phyloP scores from a whole-genome alignment of 1,140 invertebrate genomes.

The Zeugodacus cucurbitae region DNA sequence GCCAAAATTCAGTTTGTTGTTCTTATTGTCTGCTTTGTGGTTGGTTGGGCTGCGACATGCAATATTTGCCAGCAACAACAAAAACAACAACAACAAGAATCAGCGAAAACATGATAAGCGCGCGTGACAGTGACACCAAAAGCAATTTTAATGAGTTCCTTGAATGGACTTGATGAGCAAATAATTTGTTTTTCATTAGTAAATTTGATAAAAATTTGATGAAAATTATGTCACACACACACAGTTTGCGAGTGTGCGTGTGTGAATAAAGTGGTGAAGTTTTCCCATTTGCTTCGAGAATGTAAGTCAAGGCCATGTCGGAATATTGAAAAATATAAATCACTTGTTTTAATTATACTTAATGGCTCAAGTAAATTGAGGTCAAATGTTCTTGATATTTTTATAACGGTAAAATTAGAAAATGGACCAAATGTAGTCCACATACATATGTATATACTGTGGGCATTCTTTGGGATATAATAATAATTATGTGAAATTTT shows the following conservation, averaged over 20 bases:
- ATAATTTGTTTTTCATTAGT: not conserved
- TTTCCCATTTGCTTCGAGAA: not conserved
- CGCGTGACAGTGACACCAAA: slow-evolving; percentile 9
- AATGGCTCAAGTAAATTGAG: no score
- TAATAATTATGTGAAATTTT: no score
- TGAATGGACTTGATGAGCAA: not conserved
- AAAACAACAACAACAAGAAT: not conserved
- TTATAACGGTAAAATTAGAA: no score
- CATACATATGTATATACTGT: no score
- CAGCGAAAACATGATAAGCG: not conserved
- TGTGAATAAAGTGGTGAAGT: not conserved
- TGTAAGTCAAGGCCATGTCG: not conserved
- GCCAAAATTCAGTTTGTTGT: not conserved
- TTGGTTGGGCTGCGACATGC: not conserved
- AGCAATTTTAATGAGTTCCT: not conserved
- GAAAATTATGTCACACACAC: no score
- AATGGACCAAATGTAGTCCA: no score
- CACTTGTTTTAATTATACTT: no score
- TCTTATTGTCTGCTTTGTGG: not conserved
- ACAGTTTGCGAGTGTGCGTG: not conserved
- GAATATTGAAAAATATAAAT: not conserved
- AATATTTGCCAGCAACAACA: not conserved
- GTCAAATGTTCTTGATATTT: no score
- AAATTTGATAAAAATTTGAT: not conserved
- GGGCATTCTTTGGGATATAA: no score